Base-by-base conservation (phyloP, 2,113 vertebrate species). In the Prochilodus magdalenae region DNA sequence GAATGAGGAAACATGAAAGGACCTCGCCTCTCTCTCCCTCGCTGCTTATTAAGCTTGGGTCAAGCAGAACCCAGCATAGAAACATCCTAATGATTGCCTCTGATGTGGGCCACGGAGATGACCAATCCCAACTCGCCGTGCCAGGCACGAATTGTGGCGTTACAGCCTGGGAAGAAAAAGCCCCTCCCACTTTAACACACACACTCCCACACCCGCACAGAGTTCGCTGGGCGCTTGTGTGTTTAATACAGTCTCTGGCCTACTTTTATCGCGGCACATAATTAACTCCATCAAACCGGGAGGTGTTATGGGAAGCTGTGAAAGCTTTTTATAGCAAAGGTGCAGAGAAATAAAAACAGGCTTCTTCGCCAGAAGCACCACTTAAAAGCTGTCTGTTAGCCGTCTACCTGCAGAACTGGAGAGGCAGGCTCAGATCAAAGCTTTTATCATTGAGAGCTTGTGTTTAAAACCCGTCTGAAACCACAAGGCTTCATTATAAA, bases 251-350 rank as follows among this genome's bases (percentile, higher is more conserved):
- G 55, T 62, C 70, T 65, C 24, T 90, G 90, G 73, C 90, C 91
- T 92, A 91, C 91, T 92, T 93, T 92, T 81, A 84, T 88, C 84
- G 86, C 83, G 55, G 76, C 86, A 82, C 83, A 89, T 90, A 91
- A 93, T 94, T 91, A 88, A 90, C 89, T 89, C 82, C 79, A 88
- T 88, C 84, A 81, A 79, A 74, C 87, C 81, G 76, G 84, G 30
- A 44, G 75, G 76, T 80, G 89, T 87, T 87, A 86, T 75, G 29
- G 74, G 73, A 51, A 71, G 69, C 27, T 71, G 29, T 63, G 62
- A 66, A 81, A 27, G 13, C 67, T 87, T 88, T 88, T 88, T 79
- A 73, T 84, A 86, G 75, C 36, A 55, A 73, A 77, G 62, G 5
- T 15, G 33, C 24, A 27, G 16, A 3, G 73, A 62, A 67, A 81